Conservation (phyloP, 1,140 invertebrate genomes). For the Heliconius congener region DNA sequence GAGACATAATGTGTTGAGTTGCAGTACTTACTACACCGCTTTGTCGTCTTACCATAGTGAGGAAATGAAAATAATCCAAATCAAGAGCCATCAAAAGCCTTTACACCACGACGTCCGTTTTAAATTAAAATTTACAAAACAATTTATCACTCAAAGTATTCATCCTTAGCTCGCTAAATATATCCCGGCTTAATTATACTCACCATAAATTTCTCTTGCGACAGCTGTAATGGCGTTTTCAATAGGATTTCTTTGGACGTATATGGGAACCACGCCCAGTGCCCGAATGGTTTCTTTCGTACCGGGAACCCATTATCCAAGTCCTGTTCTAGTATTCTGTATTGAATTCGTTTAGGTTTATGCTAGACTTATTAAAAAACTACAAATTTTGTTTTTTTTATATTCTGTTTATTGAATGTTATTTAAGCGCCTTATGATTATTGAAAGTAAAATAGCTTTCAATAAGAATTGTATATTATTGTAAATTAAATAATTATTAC, state of each 20-base stretch:
- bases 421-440: no score
- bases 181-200: slow-evolving; percentile 2
- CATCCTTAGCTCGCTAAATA: background rate
- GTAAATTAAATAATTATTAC: no score
- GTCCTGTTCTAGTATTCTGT: background rate
- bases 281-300: slow-evolving; percentile 18
- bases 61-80: background rate
- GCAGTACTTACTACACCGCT: background rate
- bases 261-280: slow-evolving; percentile 18
- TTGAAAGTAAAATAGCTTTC: no score
- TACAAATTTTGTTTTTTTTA: no score
- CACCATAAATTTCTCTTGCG: background rate
- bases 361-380: no score
- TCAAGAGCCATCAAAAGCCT: background rate
- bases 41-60: background rate
- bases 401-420: no score
- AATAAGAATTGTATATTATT: no score
- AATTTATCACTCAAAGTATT: background rate
- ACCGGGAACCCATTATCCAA: slow-evolving; percentile 15
- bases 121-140: background rate
- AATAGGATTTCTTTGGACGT: slow-evolving; percentile 7
- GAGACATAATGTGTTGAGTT: background rate
- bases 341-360: background rate
- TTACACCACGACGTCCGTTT: background rate
- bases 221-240: slow-evolving; percentile 15